Evolutionary conservation across 2,797 vertebrate genomes (phyloP).

Genomic region (Lycodopsis pacificus): DNA sequence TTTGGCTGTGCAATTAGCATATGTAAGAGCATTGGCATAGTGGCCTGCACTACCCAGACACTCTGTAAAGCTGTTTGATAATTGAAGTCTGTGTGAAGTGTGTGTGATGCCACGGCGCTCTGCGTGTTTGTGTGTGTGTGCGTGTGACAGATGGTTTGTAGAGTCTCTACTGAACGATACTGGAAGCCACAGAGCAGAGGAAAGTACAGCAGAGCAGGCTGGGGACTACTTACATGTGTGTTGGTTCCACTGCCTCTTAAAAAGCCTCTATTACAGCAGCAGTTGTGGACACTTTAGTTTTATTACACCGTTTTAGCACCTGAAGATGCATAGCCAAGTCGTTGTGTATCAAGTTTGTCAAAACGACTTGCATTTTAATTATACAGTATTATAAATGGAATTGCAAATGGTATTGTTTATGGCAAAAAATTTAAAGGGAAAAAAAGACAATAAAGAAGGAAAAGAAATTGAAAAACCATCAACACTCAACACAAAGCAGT

Average conservation of each 20-base stretch:
- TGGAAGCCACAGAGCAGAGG: slow-evolving; percentile 43
- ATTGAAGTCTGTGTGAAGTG: slow-evolving; percentile 72
- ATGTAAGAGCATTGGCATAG: slow-evolving; percentile 64
- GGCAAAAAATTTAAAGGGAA: neutral
- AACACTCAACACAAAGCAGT: neutral
- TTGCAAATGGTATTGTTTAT: slow-evolving; percentile 2
- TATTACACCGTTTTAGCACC: slow-evolving; percentile 46
- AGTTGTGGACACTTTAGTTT: slow-evolving; percentile 53
- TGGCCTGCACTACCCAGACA: slow-evolving; percentile 40
- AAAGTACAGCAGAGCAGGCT: slow-evolving; percentile 37
- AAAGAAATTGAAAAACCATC: neutral
- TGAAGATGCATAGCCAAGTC: slow-evolving; percentile 44
- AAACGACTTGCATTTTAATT: slow-evolving; percentile 26
- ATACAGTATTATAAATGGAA: slow-evolving; percentile 3
- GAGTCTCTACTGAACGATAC: slow-evolving; percentile 66
- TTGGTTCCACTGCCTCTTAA: slow-evolving; percentile 65
- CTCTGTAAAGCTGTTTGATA: slow-evolving; percentile 70
- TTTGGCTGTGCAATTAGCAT: slow-evolving; percentile 59
- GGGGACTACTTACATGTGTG: slow-evolving; percentile 54
- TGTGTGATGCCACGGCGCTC: slow-evolving; percentile 13
- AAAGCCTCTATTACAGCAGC: slow-evolving; percentile 50
- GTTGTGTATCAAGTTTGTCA: slow-evolving; percentile 10
- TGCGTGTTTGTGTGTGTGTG: slow-evolving; percentile 27
- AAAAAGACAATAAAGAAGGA: neutral
- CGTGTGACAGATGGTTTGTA: slow-evolving; percentile 71